Conservation (phyloP, 1,140 invertebrate species). For the Panulirus ornatus region DNA sequence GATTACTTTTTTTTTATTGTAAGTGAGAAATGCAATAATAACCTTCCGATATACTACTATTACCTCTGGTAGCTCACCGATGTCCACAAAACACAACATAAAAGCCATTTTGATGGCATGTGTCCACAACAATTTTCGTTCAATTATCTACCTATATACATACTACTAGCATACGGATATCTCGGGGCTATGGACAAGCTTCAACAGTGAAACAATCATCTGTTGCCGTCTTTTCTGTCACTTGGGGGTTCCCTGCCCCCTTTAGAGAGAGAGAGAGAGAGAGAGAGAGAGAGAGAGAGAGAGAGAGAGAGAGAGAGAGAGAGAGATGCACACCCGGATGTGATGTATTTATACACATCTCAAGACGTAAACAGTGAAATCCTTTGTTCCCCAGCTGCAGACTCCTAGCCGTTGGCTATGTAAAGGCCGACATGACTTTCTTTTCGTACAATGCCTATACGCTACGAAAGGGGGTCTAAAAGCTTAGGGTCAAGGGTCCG, state of each 20-base stretch:
- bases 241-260: not conserved
- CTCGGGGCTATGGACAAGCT: not conserved
- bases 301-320: not conserved
- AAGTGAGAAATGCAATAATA: too few species aligned
- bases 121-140: not conserved
- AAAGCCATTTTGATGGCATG: not conserved
- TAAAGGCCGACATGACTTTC: too few species aligned
- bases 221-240: not conserved
- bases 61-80: not conserved
- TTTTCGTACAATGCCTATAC: too few species aligned
- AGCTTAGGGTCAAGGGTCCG: too few species aligned
- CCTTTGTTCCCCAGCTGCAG: too few species aligned
- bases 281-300: constrained; percentile 4
- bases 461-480: too few species aligned
- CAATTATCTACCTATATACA: too few species aligned
- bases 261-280: not conserved
- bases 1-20: too few species aligned
- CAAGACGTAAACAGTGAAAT: too few species aligned
- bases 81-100: not conserved
- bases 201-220: not conserved
- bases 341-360: too few species aligned
- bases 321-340: too few species aligned
- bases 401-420: too few species aligned
- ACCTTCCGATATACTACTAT: not conserved
- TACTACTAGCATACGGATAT: not conserved